A percentile compares a stretch with the other conserved stretches of the same genome.
Conservation (phyloP, 2,113 vertebrate species). For the Azemiops feae region DNA sequence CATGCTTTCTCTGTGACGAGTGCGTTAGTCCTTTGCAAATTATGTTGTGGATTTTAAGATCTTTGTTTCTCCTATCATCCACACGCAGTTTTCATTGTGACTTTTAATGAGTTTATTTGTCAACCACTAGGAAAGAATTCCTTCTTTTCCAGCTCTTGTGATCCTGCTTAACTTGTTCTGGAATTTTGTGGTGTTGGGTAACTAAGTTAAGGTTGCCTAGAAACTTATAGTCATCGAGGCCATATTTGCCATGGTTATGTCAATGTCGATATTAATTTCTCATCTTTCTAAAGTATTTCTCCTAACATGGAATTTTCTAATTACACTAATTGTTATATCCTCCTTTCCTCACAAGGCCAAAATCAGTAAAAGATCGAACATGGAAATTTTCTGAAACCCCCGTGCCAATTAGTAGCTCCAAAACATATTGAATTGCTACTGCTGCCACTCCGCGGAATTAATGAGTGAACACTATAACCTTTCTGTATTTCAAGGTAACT, state of each 20-base stretch:
- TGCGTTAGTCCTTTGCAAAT: background rate
- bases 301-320: background rate
- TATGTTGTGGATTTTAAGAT: background rate
- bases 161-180: background rate
- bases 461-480: background rate
- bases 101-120: background rate
- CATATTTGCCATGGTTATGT: background rate
- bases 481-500: background rate
- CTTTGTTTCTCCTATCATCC: background rate
- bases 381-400: background rate
- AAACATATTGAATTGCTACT: background rate
- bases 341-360: background rate
- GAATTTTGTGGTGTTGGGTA: background rate
- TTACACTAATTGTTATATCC: background rate
- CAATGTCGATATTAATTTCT: background rate
- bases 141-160: background rate
- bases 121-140: background rate
- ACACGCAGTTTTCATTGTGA: background rate
- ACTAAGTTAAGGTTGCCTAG: background rate
- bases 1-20: background rate
- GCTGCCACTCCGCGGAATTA: background rate
- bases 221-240: background rate
- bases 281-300: background rate
- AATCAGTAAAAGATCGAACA: background rate
- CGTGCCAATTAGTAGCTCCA: background rate